Evolutionary conservation across 2,888 invertebrate genomes (phyloP), one percentile per base, ranked within the genome.

Genomic region (Sphecodes monilicornis): DNA sequence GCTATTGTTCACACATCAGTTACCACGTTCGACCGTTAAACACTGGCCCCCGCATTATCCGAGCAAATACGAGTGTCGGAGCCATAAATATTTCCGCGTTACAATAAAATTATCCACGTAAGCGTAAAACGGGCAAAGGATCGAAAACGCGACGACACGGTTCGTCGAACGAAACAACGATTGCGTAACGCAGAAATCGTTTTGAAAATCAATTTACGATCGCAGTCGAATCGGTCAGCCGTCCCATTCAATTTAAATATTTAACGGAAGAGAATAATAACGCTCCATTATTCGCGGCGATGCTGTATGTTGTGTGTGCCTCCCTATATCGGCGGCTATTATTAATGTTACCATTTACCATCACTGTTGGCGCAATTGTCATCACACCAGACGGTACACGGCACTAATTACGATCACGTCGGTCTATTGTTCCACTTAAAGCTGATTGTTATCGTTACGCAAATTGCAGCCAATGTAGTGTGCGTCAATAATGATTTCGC

Each of bases 341-440:
- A 88, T 90, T 90, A 90, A 90, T 90, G 90, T 90, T 90, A 86
- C 88, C 90, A 90, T 90, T 90, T 90, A 88, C 90, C 86, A 88
- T 87, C 82, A 78, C 70, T 82, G 85, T 83, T 85, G 88, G 81
- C 84, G 88, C 90, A 89, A 90, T 88, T 90, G 90, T 90, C 89
- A 90, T 90, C 90, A 89, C 89, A 90, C 80, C 86, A 89, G 89
- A 90, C 90, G 85, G 84, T 83, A 82, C 90, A 86, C 85, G 90
- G 88, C 89, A 90, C 90, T 90, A 90, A 90, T 90, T 90, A 90
- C 86, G 90, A 89, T 90, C 90, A 90, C 90, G 90, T 89, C 90
- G 87, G 85, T 84, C 90, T 86, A 90, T 90, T 90, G 90, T 90
- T 90, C 90, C 90, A 90, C 90, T 90, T 90, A 90, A 88, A 83